These are phyloP conservation scores for Autographa gamma DNA, from an alignment of 2,888 invertebrate species.

Conservation along the genomic window DNA sequence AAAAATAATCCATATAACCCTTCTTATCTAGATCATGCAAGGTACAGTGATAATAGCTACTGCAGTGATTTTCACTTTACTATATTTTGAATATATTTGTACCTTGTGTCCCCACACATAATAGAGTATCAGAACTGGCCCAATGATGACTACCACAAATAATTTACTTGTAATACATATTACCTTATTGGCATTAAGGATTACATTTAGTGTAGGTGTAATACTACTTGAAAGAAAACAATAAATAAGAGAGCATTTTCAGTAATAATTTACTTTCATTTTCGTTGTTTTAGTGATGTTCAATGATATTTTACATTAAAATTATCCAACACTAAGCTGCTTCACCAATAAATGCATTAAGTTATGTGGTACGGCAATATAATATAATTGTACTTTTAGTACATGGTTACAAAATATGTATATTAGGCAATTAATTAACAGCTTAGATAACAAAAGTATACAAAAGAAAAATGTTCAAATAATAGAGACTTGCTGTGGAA, in stretches of 20 bases:
- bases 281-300: constrained; percentile 74
- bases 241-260: constrained; percentile 61
- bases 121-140: too few relatives aligned
- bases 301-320: constrained; percentile 58
- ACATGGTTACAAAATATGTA: constrained; percentile 25
- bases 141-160: too few relatives aligned
- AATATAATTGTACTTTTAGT: constrained; percentile 37
- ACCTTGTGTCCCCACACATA: too few relatives aligned
- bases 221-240: constrained; percentile 25
- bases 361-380: constrained; percentile 43
- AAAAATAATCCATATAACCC: too few relatives aligned
- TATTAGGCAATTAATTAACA: constrained; percentile 32
- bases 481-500: constrained; percentile 36
- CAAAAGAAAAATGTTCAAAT: constrained; percentile 38
- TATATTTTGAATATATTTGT: too few relatives aligned
- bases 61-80: too few relatives aligned
- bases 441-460: constrained; percentile 40
- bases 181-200: too few relatives aligned
- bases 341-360: constrained; percentile 50
- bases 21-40: too few relatives aligned
- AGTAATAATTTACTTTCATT: constrained; percentile 72
- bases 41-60: too few relatives aligned
- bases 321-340: constrained; percentile 53
- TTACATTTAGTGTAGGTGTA: too few relatives aligned
- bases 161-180: too few relatives aligned